Conservation (phyloP, 2,797 vertebrate species). For the Atherinosoma microstoma region DNA sequence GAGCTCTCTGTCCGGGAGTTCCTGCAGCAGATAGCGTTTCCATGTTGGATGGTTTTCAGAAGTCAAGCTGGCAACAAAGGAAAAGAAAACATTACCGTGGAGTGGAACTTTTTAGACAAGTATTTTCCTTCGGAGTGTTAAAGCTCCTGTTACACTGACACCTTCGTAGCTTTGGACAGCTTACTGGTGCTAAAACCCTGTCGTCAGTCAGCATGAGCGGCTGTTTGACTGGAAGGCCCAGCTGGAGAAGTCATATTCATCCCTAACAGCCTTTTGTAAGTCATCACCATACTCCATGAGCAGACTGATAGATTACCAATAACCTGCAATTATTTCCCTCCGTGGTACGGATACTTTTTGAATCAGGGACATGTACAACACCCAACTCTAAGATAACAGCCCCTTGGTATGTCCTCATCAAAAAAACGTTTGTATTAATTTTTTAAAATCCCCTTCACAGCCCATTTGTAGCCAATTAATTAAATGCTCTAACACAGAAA, state of each 20-base stretch:
- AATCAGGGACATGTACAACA: too few species aligned
- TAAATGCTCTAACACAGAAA: too few species aligned
- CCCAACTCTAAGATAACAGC: too few species aligned
- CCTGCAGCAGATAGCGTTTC: conserved; percentile 29
- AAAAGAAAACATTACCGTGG: background rate
- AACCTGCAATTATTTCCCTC: too few species aligned
- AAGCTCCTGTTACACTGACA: conserved; percentile 28
- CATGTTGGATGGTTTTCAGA: conserved; percentile 49
- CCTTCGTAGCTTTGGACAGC: conserved; percentile 8
- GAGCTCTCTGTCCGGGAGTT: conserved; percentile 21
- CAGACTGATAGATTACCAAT: too few species aligned
- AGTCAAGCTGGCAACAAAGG: background rate
- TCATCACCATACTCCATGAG: too few species aligned
- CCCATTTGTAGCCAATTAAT: too few species aligned
- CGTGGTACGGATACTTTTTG: too few species aligned
- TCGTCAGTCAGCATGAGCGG: conserved; percentile 59
- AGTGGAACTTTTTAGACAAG: conserved; percentile 18
- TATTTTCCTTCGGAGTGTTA: conserved; percentile 15
- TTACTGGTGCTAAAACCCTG: conserved; percentile 16
- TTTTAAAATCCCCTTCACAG: too few species aligned
- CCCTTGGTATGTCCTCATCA: too few species aligned
- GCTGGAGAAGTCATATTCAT: background rate
- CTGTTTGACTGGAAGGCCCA: conserved; percentile 5
- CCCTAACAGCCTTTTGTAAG: background rate
- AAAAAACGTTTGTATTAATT: too few species aligned